Conservation (phyloP, 2,797 vertebrate genomes). For the Ciconia nigra region DNA sequence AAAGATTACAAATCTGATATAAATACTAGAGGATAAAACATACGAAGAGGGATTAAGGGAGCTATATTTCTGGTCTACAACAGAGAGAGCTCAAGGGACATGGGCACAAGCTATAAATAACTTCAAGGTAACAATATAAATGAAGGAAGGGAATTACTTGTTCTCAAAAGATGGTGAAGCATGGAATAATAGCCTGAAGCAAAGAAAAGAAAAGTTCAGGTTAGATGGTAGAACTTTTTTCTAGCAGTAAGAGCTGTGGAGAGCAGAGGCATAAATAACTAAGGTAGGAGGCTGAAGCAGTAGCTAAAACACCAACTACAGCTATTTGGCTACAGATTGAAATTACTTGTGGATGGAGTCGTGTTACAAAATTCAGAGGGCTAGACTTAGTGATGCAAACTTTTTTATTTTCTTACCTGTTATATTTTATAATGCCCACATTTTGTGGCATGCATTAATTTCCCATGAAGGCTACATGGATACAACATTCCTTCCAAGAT, state of each 20-base stretch:
- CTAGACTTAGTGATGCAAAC: neutral
- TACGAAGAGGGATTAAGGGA: slow-evolving; percentile 60
- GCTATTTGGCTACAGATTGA: neutral
- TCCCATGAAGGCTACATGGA: neutral
- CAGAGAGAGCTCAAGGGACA: slow-evolving; percentile 35
- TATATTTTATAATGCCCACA: neutral
- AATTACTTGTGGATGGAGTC: neutral
- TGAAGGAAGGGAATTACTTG: slow-evolving; percentile 67
- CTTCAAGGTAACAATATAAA: slow-evolving; percentile 69
- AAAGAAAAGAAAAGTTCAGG: slow-evolving; percentile 17
- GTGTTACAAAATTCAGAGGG: neutral
- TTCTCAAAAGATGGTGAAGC: slow-evolving; percentile 48
- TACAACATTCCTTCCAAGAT: neutral
- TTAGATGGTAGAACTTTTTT: slow-evolving; percentile 15
- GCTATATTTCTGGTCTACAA: slow-evolving; percentile 65
- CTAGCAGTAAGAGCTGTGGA: neutral
- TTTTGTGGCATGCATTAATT: neutral
- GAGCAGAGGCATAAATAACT: slow-evolving; percentile 18
- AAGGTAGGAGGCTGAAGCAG: neutral
- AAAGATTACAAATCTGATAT: slow-evolving; percentile 26
- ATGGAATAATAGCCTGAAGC: slow-evolving; percentile 34
- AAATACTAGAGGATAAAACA: slow-evolving; percentile 57
- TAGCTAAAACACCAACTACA: neutral
- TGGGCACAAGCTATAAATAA: slow-evolving; percentile 65
- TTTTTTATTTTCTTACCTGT: neutral